Conservation (phyloP, 2,113 vertebrate species). For the Theristicus caerulescens region DNA sequence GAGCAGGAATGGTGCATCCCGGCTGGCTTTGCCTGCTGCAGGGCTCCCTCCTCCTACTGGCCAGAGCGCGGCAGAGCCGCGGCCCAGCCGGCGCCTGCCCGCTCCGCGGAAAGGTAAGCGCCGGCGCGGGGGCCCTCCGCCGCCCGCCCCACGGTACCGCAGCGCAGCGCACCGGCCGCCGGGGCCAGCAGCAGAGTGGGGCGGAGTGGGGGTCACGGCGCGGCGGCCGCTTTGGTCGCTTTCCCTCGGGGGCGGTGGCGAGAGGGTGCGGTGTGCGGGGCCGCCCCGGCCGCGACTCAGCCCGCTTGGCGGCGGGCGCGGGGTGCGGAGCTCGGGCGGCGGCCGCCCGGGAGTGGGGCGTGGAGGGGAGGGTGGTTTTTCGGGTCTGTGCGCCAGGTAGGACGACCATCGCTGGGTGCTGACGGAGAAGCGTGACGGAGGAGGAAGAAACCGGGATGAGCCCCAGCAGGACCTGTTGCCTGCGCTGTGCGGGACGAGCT, state of each 20-base stretch:
- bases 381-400: not conserved
- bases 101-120: slow-evolving; percentile 25
- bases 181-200: not conserved
- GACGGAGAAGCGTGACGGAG: not conserved
- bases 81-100: not conserved
- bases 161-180: not conserved
- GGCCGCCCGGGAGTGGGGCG: too few relatives aligned
- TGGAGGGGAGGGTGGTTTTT: too few relatives aligned
- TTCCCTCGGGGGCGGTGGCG: too few relatives aligned
- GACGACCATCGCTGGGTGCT: too few relatives aligned
- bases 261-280: not conserved
- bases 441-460: not conserved
- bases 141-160: too few relatives aligned
- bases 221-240: too few relatives aligned
- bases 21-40: not conserved
- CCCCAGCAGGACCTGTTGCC: fast-evolving
- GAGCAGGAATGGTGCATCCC: not conserved
- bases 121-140: too few relatives aligned
- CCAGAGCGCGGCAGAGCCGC: not conserved
- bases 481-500: not conserved
- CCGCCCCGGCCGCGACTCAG: too few relatives aligned
- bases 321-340: too few relatives aligned
- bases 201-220: not conserved
- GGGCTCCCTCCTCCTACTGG: slow-evolving; percentile 21
- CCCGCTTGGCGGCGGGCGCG: too few relatives aligned